A percentile compares a stretch with the other conserved stretches of the same genome.
Evolutionary conservation across 2,888 invertebrate genomes (phyloP).

Genomic region (Xiphydria camelus): DNA sequence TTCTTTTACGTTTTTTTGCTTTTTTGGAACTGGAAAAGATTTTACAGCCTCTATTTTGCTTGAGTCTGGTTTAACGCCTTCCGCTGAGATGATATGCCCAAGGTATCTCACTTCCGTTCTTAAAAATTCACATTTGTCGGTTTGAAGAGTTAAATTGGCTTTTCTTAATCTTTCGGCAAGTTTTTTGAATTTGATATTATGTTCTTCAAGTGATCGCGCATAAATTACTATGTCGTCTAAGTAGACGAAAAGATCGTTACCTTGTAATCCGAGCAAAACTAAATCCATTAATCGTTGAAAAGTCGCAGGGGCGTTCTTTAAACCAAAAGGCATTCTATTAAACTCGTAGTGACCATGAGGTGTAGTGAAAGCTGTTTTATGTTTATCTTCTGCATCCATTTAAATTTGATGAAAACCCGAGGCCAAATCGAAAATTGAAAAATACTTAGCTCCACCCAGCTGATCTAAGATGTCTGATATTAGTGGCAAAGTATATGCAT

Average conservation of each 20-base stretch:
- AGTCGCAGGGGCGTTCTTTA: constrained; percentile 1
- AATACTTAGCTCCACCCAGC: constrained; percentile 23
- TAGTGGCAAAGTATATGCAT: constrained; percentile 33
- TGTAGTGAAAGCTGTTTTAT: constrained; percentile 1
- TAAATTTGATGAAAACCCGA: constrained; percentile 3
- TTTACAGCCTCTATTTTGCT: no score
- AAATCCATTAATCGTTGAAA: neutral
- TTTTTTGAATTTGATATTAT: no score
- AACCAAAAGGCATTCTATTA: constrained; percentile 1
- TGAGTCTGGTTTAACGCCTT: no score
- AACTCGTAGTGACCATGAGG: neutral
- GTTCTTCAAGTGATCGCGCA: neutral
- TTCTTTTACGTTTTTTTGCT: no score
- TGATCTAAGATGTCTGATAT: constrained; percentile 34
- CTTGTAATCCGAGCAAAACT: neutral
- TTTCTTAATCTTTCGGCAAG: no score
- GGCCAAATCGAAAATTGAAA: constrained; percentile 1
- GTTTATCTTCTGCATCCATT: neutral
- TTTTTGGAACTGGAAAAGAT: no score
- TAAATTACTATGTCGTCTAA: constrained; percentile 1
- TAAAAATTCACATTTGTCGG: no score
- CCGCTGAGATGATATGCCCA: no score
- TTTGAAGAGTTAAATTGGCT: no score
- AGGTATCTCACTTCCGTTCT: no score
- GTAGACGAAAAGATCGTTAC: neutral